These are phyloP conservation scores for Morelia viridis DNA, from an alignment of 2,797 vertebrate genomes.

Conservation along the genomic window DNA sequence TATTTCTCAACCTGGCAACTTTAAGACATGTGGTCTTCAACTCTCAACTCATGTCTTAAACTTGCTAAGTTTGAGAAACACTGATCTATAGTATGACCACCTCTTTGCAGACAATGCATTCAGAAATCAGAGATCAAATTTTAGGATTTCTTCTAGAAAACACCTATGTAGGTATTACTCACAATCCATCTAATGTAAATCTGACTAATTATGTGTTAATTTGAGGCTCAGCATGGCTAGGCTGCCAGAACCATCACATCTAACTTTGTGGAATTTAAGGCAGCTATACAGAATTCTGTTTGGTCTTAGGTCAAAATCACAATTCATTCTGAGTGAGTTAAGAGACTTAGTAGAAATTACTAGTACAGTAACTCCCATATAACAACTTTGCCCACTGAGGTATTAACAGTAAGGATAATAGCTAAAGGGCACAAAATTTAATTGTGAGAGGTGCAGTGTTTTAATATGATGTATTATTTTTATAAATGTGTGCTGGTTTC, in stretches of 20 bases:
- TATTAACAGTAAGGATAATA: constrained; percentile 44
- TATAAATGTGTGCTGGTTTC: constrained; percentile 42
- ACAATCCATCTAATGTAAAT: not conserved
- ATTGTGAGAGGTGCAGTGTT: constrained; percentile 14
- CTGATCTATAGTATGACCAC: not conserved
- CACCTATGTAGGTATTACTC: not conserved
- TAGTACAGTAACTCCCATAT: constrained; percentile 10
- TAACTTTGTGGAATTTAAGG: not conserved
- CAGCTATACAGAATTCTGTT: not conserved
- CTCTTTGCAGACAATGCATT: not conserved
- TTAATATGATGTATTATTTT: constrained; percentile 13
- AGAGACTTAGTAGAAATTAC: constrained; percentile 7
- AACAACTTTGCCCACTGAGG: constrained; percentile 25
- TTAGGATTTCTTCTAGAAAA: not conserved
- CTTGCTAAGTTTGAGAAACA: not conserved
- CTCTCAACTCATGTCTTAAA: not conserved
- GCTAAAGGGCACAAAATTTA: constrained; percentile 36
- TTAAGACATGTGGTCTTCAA: no score
- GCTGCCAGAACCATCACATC: not conserved
- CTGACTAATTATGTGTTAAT: not conserved
- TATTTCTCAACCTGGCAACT: no score
- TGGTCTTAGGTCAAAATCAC: not conserved
- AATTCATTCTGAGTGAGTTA: not conserved
- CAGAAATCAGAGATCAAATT: not conserved
- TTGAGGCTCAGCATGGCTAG: not conserved